Conservation (phyloP, 2,888 invertebrate genomes). For the Rhopalosiphum nymphaeae region DNA sequence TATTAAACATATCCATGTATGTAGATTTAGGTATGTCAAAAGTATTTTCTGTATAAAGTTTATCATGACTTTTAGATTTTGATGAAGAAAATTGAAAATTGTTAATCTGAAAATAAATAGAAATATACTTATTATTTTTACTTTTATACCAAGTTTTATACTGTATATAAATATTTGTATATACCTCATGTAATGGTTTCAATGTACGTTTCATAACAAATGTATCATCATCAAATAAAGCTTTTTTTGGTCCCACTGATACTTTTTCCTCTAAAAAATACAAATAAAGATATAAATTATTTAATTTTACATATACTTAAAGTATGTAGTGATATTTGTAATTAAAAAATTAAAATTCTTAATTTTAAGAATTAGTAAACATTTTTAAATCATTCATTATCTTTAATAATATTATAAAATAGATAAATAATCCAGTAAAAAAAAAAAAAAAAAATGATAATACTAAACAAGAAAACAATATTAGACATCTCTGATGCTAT, state of each 20-base stretch:
- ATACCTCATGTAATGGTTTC: constrained; percentile 57
- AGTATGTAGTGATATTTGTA: neutral
- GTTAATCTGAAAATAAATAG: constrained; percentile 47
- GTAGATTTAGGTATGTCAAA: constrained; percentile 2
- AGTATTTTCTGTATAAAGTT: constrained; percentile 10
- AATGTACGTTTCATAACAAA: constrained; percentile 45
- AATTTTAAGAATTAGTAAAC: no score
- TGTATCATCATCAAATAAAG: constrained; percentile 52
- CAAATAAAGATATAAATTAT: neutral
- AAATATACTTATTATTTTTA: neutral
- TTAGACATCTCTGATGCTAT: neutral
- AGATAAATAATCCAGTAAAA: neutral
- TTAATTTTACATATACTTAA: neutral
- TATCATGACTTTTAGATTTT: constrained; percentile 56
- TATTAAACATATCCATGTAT: constrained; percentile 19
- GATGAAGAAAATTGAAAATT: constrained; percentile 41
- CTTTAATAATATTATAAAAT: neutral
- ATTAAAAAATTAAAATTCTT: no score
- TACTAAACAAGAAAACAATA: neutral
- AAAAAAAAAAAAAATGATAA: neutral
- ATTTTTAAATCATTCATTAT: neutral
- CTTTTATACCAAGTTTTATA: neutral
- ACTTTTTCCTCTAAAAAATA: constrained; percentile 42
- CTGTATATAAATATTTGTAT: neutral
- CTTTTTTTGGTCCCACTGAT: constrained; percentile 47